Conservation (phyloP, 2,797 vertebrate genomes). For the Apodemus agrarius region DNA sequence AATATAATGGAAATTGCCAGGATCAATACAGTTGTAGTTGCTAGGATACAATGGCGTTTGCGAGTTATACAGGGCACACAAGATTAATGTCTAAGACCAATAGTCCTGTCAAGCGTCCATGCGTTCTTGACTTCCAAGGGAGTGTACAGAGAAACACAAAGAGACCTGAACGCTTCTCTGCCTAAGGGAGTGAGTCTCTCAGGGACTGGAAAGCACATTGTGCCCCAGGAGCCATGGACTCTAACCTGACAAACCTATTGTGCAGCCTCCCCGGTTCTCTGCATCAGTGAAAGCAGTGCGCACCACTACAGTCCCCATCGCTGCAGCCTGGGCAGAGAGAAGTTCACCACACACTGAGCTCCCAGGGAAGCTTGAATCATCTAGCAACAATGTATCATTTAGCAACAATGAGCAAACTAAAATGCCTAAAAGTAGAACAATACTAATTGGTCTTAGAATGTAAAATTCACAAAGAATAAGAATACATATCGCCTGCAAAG, state of each 20-base stretch:
- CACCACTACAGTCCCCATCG: no score
- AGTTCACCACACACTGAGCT: background rate
- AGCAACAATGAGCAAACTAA: background rate
- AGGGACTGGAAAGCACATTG: background rate
- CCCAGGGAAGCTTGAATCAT: no score
- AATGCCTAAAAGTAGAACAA: background rate
- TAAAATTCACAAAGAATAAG: background rate
- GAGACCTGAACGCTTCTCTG: background rate
- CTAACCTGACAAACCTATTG: background rate
- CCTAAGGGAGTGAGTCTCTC: background rate
- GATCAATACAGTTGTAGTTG: background rate
- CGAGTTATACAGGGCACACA: background rate
- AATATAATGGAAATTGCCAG: background rate
- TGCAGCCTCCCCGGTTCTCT: background rate
- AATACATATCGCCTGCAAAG: background rate
- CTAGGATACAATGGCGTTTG: background rate
- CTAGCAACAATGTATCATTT: no score
- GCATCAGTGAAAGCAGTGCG: background rate
- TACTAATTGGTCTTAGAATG: background rate
- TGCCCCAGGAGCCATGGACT: background rate
- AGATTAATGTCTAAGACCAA: background rate
- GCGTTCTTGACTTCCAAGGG: background rate
- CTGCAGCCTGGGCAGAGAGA: background rate
- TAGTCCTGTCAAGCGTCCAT: background rate
- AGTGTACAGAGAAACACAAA: background rate